Percentiles rank a stretch among this genome's conserved stretches.
phyloP scores from a whole-genome alignment of 2,888 invertebrate genomes.

The Lottia scabra region DNA sequence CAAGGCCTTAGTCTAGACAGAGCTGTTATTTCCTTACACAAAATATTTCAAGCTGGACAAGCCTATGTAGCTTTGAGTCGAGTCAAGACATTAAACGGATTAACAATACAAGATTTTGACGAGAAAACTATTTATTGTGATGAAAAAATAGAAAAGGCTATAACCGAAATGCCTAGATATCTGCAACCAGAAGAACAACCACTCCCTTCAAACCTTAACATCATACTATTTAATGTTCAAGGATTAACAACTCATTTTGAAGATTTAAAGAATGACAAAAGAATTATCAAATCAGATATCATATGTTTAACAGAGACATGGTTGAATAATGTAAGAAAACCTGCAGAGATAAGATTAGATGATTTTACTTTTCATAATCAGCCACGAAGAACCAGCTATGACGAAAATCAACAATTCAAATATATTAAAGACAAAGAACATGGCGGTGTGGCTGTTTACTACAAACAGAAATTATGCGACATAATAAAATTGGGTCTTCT shows the following conservation, averaged over 20 bases:
- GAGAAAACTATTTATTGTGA: conserved; percentile 19
- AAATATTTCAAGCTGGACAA: conserved; percentile 23
- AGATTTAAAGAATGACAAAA: conserved; percentile 12
- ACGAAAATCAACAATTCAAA: not conserved
- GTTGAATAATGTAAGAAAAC: not conserved
- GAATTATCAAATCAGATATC: conserved; percentile 14
- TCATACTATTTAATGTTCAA: conserved; percentile 22
- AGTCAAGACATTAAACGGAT: conserved; percentile 21
- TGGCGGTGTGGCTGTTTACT: conserved; percentile 18
- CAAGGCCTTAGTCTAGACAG: conserved; percentile 20
- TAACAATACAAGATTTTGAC: conserved; percentile 14
- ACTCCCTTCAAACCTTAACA: not conserved
- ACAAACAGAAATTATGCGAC: not conserved
- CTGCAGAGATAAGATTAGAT: not conserved
- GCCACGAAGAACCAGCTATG: conserved; percentile 10
- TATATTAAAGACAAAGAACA: conserved; percentile 9
- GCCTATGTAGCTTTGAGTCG: conserved; percentile 29
- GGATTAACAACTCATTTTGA: conserved; percentile 16
- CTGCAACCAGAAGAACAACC: not conserved
- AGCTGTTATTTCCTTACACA: conserved; percentile 21
- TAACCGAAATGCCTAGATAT: conserved; percentile 9
- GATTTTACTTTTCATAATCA: conserved; percentile 16
- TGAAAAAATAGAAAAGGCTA: conserved; percentile 10
- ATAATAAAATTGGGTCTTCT: not conserved
- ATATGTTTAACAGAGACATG: conserved; percentile 26